Evolutionary conservation across 2,113 vertebrate genomes (phyloP).

Genomic region (Acrocephalus kingi): DNA sequence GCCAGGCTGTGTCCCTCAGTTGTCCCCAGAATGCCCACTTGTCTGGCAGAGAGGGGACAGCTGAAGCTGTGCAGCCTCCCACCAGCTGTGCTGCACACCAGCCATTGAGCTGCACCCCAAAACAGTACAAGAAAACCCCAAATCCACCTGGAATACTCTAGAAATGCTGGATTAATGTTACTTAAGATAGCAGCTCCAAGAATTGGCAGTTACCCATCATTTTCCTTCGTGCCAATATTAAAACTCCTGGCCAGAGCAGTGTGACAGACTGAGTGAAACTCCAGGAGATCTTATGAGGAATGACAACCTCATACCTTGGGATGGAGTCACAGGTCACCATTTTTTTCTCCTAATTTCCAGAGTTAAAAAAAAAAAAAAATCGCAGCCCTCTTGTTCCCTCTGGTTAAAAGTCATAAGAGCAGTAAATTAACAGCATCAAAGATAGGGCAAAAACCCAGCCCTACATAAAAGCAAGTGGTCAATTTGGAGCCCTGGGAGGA

Average conservation of each 20-base stretch:
- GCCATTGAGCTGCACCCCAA: background rate
- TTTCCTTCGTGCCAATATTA: background rate
- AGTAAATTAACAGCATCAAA: constrained; percentile 46
- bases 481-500: constrained; percentile 26
- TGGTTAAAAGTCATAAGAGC: background rate
- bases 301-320: constrained; percentile 11
- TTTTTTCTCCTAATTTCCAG: constrained; percentile 32
- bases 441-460: background rate
- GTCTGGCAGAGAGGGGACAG: background rate
- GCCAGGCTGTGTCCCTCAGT: background rate
- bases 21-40: background rate
- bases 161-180: background rate
- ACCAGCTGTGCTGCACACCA: background rate
- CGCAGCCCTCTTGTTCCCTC: background rate
- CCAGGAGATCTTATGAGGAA: background rate
- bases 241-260: background rate
- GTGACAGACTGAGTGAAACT: background rate
- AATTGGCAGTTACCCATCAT: background rate
- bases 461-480: constrained; percentile 25
- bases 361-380: background rate
- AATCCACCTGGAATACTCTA: background rate
- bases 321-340: constrained; percentile 29
- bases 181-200: background rate
- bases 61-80: background rate
- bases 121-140: background rate